A percentile compares a stretch with the other conserved stretches of the same genome.
phyloP scores from a whole-genome alignment of 2,797 vertebrate species.

The Epinephelus malabaricus region DNA sequence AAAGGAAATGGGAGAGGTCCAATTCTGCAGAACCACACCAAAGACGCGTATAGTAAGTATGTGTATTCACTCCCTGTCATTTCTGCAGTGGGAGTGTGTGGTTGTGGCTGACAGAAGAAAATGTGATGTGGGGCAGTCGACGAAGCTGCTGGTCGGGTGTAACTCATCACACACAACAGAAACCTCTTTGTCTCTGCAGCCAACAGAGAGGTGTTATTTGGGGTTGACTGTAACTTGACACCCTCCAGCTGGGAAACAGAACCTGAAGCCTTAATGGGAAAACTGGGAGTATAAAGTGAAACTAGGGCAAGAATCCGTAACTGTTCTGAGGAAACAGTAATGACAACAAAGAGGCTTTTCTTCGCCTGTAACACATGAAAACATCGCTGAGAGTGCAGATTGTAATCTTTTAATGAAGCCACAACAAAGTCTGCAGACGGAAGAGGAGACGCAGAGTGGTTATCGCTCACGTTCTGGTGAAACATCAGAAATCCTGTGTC shows the following conservation, averaged over 20 bases:
- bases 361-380: conserved; percentile 2
- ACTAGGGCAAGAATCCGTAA: conserved; percentile 31
- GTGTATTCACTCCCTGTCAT: conserved; percentile 58
- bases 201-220: conserved; percentile 64
- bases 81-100: conserved; percentile 37
- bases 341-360: conserved; percentile 28
- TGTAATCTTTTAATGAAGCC: conserved; percentile 65
- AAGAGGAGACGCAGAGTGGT: conserved; percentile 23
- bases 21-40: conserved; percentile 45
- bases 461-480: conserved; percentile 2
- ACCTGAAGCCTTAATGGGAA: conserved; percentile 34
- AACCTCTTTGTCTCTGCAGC: conserved; percentile 74
- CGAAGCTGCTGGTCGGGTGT: conserved; percentile 45
- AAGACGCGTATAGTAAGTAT: conserved; percentile 32
- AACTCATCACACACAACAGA: conserved; percentile 71
- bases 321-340: conserved; percentile 1
- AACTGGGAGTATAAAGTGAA: conserved; percentile 54
- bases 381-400: conserved; percentile 52
- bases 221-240: conserved; percentile 63
- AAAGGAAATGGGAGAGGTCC: conserved; percentile 52
- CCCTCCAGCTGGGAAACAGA: conserved; percentile 69
- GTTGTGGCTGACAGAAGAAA: conserved; percentile 27
- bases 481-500: conserved; percentile 21
- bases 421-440: not conserved
- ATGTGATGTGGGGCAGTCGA: conserved; percentile 24